Base-by-base conservation (phyloP, 2,113 vertebrate species). In the Dryoscopus gambensis region DNA sequence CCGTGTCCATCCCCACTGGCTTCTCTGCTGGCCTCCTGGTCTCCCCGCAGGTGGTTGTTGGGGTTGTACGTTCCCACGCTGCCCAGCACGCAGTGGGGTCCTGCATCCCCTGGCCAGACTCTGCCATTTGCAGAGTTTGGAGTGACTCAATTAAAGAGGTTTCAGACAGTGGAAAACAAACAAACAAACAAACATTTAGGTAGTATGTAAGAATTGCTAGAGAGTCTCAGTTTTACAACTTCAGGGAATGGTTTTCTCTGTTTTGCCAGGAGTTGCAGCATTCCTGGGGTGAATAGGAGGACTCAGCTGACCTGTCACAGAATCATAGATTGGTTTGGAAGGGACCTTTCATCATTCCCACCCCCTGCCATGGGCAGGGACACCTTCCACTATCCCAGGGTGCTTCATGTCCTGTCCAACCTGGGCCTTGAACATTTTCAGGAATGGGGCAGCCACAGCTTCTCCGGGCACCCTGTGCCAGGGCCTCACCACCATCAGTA, bases 31-130 rank as follows among this genome's bases (percentile, higher is more conserved):
- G 69, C 63, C 46, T 53, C 4, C 0, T 22, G 49, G 19, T 62
- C 23, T 84, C 55, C 31, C 42, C 1, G 2, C 0, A 0, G 37
- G 40, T n/a, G 39, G 40, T 31, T 6, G 0, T 2, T 57, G 27
- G 60, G 44, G 19, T 7, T 30, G 28, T n/a, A 6, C 0, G 0
- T 69, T 69, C 84, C 40, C 62, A 9, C n/a, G 8, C 39, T 1
- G 0, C 37, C 30, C 40, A 62, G 63, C 53, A 33, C 0, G 0
- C 35, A 13, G 49, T 47, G 44, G 65, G n/a, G 23, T 85, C 22
- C 40, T 15, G 28, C 39, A 13, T 37, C 39, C 49, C n/a, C 17
- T 37, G 44, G 49, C 44, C 18, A 35, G 55, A 25, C 28, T n/a
- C 33, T 27, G 30, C 0, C 0, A 15, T 28, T n/a, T 9, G 19